These are phyloP conservation scores for Drosophila ficusphila DNA, from an alignment of 1,140 invertebrate genomes.

Conservation along the genomic window DNA sequence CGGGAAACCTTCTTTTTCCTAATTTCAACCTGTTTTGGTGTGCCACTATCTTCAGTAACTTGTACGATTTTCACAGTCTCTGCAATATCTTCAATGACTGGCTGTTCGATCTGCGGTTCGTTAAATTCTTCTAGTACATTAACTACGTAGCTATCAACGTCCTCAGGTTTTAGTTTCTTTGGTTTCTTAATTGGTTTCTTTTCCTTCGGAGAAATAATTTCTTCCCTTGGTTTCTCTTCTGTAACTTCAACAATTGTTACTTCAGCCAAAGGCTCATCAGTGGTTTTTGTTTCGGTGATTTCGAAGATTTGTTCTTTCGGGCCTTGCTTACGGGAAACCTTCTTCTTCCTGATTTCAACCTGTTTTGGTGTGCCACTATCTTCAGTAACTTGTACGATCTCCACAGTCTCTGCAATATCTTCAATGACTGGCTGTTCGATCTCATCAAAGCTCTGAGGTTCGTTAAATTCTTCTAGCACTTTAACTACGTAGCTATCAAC, in stretches of 20 bases:
- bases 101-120: slow-evolving; percentile 18
- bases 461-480: slow-evolving; percentile 42
- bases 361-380: slow-evolving; percentile 44
- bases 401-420: slow-evolving; percentile 42
- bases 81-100: slow-evolving; percentile 48
- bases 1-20: slow-evolving; percentile 57
- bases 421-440: slow-evolving; percentile 42
- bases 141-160: slow-evolving; percentile 55
- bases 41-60: slow-evolving; percentile 33
- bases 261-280: slow-evolving; percentile 26
- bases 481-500: slow-evolving; percentile 63
- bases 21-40: slow-evolving; percentile 43
- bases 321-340: slow-evolving; percentile 54
- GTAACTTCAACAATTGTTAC: slow-evolving; percentile 11
- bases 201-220: background rate
- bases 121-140: slow-evolving; percentile 54
- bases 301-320: slow-evolving; percentile 53
- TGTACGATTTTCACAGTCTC: slow-evolving; percentile 33
- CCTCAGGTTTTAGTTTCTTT: slow-evolving; percentile 54
- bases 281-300: slow-evolving; percentile 40
- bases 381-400: slow-evolving; percentile 19
- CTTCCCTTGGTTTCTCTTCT: slow-evolving; percentile 1
- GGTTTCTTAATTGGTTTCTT: slow-evolving; percentile 43
- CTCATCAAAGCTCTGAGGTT: slow-evolving; percentile 2
- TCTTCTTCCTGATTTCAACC: slow-evolving; percentile 54